A percentile compares a stretch with the other conserved stretches of the same genome.
phyloP scores from a whole-genome alignment of 2,888 invertebrate species.

The Hypena proboscidalis region DNA sequence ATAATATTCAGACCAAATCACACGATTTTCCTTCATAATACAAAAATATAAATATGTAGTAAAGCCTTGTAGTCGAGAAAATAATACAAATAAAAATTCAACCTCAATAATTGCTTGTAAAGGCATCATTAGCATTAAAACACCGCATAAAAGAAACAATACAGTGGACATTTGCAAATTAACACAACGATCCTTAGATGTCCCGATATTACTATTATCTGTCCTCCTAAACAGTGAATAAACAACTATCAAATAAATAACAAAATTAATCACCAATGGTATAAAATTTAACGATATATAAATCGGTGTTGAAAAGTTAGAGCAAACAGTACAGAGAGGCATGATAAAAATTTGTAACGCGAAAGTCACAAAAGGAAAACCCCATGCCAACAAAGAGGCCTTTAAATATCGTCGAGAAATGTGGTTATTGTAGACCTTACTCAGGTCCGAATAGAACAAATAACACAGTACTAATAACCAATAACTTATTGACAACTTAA shows the following conservation, averaged over 20 bases:
- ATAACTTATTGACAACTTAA: slow-evolving; percentile 12
- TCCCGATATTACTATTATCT: background rate
- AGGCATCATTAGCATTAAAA: slow-evolving; percentile 4
- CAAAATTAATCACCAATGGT: slow-evolving; percentile 12
- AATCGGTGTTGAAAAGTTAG: background rate
- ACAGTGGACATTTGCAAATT: slow-evolving; percentile 17
- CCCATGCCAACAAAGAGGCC: slow-evolving; percentile 16
- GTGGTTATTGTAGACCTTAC: slow-evolving; percentile 14
- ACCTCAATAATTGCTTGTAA: background rate
- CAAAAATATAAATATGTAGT: slow-evolving; percentile 1
- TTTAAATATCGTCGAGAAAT: slow-evolving; percentile 15
- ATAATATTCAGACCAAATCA: background rate
- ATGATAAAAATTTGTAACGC: slow-evolving; percentile 2
- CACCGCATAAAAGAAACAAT: slow-evolving; percentile 24
- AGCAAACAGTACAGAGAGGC: slow-evolving; percentile 3
- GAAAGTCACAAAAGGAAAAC: slow-evolving; percentile 3
- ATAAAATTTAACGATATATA: background rate
- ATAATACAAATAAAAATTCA: background rate
- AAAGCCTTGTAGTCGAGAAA: background rate
- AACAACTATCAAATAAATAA: slow-evolving; percentile 16
- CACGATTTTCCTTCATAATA: background rate
- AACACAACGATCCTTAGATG: background rate
- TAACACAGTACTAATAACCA: slow-evolving; percentile 28
- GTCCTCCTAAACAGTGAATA: slow-evolving; percentile 2
- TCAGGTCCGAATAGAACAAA: slow-evolving; percentile 22